A percentile compares a stretch with the other conserved stretches of the same genome.
Conservation (phyloP, 2,797 vertebrate species). For the Halcyon chelicuti region DNA sequence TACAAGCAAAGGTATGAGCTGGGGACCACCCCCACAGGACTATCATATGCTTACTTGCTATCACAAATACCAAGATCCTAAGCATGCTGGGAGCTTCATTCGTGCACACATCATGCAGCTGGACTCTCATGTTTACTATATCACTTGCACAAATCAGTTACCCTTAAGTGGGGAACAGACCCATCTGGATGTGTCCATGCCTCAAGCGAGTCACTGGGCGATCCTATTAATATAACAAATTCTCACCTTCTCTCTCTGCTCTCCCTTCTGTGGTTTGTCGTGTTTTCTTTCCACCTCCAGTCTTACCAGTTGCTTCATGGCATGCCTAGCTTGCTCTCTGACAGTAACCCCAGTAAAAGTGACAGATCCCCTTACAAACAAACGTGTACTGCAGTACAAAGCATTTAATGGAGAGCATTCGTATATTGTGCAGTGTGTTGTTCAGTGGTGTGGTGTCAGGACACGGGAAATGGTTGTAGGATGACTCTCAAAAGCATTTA, state of each 20-base stretch:
- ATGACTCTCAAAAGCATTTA: background rate
- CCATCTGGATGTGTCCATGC: background rate
- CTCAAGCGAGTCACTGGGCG: fast-evolving
- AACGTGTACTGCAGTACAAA: fast-evolving
- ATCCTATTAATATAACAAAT: background rate
- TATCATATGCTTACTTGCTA: background rate
- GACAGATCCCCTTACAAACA: background rate
- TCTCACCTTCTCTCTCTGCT: background rate
- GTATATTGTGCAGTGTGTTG: background rate
- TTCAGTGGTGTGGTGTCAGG: background rate
- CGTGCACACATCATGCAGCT: background rate
- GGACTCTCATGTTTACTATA: background rate
- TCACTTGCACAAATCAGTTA: background rate
- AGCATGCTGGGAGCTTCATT: background rate
- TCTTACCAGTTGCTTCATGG: background rate
- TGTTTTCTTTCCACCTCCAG: background rate
- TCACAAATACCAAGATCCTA: background rate
- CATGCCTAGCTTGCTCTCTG: background rate
- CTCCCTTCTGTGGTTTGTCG: background rate
- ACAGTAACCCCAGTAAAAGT: background rate
- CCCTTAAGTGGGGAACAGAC: background rate
- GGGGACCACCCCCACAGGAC: background rate
- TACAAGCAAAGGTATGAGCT: background rate
- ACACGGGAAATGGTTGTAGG: background rate
- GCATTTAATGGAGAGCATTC: background rate